Percentiles rank a stretch among this genome's conserved stretches.
These are phyloP conservation scores for Caenorhabditis inopinata DNA, from an alignment of 1,140 invertebrate genomes.

Conservation along the genomic window DNA sequence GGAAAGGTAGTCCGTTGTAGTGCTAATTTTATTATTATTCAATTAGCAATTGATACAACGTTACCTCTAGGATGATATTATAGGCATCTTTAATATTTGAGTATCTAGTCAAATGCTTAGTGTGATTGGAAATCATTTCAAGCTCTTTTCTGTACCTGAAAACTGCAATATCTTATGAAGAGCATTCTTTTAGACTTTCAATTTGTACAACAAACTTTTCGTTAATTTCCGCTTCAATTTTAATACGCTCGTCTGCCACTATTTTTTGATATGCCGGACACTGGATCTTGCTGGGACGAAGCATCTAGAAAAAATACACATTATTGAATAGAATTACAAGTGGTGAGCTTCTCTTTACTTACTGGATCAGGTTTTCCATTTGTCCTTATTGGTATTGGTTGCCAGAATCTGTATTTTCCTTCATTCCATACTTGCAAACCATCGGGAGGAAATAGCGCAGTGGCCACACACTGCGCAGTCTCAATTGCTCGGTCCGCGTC, in stretches of 20 bases:
- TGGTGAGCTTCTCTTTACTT: neutral
- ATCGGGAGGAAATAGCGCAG: conserved; percentile 40
- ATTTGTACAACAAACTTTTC: neutral
- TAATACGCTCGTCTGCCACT: neutral
- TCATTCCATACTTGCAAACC: conserved; percentile 23
- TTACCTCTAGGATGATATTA: neutral
- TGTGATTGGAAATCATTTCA: neutral
- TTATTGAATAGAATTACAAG: neutral
- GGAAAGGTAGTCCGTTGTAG: neutral
- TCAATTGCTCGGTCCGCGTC: conserved; percentile 45
- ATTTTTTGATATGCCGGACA: neutral
- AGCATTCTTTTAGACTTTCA: no score
- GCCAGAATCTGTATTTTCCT: conserved; percentile 24
- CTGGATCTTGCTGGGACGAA: neutral
- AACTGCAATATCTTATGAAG: neutral
- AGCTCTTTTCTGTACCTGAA: neutral
- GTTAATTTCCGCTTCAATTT: neutral
- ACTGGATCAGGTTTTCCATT: conserved; percentile 36
- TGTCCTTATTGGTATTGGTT: conserved; percentile 43
- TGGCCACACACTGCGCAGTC: conserved; percentile 39
- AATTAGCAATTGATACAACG: neutral
- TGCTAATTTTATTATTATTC: neutral
- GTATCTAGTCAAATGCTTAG: neutral
- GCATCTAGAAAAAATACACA: neutral
- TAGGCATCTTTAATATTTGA: conserved; percentile 6